phyloP scores from a whole-genome alignment of 2,113 vertebrate species.

The Oceanites oceanicus region DNA sequence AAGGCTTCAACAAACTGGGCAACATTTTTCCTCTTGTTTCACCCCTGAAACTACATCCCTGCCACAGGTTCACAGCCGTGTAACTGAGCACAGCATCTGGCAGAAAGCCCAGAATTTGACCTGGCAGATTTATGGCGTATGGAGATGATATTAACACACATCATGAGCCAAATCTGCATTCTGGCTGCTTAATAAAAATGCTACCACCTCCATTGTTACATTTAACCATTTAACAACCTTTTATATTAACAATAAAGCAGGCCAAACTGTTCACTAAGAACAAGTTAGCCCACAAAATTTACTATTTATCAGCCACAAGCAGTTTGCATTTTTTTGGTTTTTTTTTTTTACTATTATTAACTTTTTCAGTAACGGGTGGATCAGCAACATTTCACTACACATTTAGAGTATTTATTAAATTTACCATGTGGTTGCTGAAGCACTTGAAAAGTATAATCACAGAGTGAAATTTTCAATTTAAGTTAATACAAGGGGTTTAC shows the following conservation, averaged over 20 bases:
- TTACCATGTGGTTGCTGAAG: background rate
- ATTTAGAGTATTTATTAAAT: background rate
- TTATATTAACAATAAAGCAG: background rate
- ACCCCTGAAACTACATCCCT: background rate
- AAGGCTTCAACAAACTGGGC: background rate
- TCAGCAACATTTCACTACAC: background rate
- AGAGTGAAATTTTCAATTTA: background rate
- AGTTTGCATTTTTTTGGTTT: background rate
- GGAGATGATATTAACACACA: conserved; percentile 46
- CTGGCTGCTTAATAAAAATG: conserved; percentile 15
- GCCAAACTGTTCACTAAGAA: background rate
- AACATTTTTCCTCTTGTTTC: background rate
- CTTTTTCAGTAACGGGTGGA: background rate
- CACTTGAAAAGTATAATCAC: background rate
- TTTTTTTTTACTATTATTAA: background rate
- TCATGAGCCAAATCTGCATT: background rate
- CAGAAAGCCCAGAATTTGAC: conserved; percentile 46
- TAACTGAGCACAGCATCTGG: conserved; percentile 15
- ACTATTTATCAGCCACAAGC: background rate
- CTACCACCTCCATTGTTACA: background rate
- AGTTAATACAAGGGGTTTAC: background rate
- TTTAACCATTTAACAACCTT: background rate
- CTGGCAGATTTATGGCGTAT: background rate
- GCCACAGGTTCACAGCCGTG: background rate
- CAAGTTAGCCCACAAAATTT: background rate